Evolutionary conservation across 2,797 vertebrate species (phyloP).

Genomic region (Threskiornis aethiopicus): DNA sequence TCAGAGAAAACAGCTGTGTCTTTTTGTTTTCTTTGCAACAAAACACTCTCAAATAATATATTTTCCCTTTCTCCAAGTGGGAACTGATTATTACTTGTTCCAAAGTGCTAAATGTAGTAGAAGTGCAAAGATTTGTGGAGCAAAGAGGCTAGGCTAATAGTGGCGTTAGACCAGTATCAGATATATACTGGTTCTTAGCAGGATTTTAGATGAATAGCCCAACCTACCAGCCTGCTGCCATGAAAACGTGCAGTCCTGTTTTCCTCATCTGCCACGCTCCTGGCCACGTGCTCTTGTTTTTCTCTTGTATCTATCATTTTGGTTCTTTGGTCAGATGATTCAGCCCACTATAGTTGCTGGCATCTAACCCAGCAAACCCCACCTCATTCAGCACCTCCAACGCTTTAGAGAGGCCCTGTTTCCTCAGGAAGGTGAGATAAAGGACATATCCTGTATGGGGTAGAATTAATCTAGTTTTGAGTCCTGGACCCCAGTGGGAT

Average conservation of each 20-base stretch:
- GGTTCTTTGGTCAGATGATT: background rate
- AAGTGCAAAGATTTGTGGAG: background rate
- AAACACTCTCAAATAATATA: background rate
- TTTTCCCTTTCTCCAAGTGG: background rate
- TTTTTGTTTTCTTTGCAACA: background rate
- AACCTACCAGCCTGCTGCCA: background rate
- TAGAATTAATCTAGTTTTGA: background rate
- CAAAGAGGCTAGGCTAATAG: background rate
- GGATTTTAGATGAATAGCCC: background rate
- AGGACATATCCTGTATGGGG: background rate
- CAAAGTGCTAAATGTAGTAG: background rate
- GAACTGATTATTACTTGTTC: background rate
- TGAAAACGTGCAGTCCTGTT: background rate
- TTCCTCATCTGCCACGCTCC: background rate
- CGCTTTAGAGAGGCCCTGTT: background rate
- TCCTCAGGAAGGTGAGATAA: background rate
- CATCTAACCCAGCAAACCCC: background rate
- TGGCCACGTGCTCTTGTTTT: accelerated
- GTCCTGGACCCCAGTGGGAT: background rate
- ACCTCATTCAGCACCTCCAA: background rate
- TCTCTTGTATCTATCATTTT: background rate
- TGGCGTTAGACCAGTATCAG: background rate
- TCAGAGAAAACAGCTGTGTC: background rate
- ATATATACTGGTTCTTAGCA: background rate
- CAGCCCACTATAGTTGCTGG: background rate